Conservation (phyloP, 92 coral and sea anemone genomes). For the Meandrina meandrites region DNA sequence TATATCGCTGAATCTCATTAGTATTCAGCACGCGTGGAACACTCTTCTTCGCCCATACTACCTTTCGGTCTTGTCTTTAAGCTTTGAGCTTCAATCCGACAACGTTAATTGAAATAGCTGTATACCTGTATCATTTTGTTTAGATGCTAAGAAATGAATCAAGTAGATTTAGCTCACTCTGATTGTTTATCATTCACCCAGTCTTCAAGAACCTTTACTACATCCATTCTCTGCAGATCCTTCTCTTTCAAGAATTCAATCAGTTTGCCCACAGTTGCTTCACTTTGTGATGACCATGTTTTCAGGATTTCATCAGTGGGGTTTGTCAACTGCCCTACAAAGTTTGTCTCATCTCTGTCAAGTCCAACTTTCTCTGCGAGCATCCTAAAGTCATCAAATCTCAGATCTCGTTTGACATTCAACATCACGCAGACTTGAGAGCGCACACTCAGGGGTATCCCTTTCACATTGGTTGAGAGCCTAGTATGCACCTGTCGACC, state of each 20-base stretch:
- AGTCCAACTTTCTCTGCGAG: slow-evolving; percentile 46
- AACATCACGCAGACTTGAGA: neutral
- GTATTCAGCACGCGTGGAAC: no score
- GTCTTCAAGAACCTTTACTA: slow-evolving; percentile 35
- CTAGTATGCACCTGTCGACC: neutral
- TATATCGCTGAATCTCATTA: no score
- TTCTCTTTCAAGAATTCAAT: slow-evolving; percentile 36
- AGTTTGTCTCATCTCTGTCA: slow-evolving; percentile 1
- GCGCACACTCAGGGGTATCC: neutral
- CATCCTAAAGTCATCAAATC: slow-evolving; percentile 47
- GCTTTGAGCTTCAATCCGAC: no score
- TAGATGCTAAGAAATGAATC: neutral
- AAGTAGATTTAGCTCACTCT: neutral
- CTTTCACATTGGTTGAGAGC: slow-evolving; percentile 3
- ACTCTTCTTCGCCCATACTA: no score
- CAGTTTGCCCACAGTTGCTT: slow-evolving; percentile 40
- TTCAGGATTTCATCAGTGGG: slow-evolving; percentile 42
- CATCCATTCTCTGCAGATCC: slow-evolving; percentile 28
- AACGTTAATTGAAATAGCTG: no score
- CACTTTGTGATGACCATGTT: slow-evolving; percentile 26
- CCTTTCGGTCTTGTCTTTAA: no score
- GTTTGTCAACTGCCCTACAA: slow-evolving; percentile 15
- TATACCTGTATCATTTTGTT: neutral
- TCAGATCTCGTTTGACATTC: neutral
- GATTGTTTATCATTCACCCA: slow-evolving; percentile 17